Evolutionary conservation across 2,888 invertebrate genomes (phyloP).

Genomic region (Cybosia mesomella): DNA sequence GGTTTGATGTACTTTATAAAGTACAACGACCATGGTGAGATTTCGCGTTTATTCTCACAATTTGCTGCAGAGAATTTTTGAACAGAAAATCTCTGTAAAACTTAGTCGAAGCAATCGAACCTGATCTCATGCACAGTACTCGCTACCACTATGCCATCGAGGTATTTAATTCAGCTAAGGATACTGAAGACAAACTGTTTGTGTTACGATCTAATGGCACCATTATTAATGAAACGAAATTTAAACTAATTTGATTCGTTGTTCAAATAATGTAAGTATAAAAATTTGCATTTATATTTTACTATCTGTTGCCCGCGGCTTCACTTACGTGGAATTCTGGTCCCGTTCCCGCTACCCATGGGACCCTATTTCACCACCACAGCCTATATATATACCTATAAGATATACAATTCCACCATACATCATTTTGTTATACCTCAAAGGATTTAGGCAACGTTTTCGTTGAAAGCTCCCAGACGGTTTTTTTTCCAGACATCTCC

Average conservation of each 20-base stretch:
- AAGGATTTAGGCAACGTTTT: no score
- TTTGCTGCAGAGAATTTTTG: background rate
- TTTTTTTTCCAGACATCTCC: no score
- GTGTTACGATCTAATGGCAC: background rate
- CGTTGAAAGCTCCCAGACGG: no score
- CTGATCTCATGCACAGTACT: background rate
- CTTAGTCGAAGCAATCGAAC: background rate
- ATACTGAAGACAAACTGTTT: no score
- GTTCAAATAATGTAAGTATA: background rate
- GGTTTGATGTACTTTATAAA: conserved; percentile 12
- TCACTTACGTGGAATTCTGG: no score
- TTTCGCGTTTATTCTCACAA: background rate
- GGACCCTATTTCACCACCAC: no score
- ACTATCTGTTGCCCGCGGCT: no score
- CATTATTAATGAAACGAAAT: background rate
- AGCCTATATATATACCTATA: no score
- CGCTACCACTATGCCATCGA: background rate
- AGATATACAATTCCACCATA: no score
- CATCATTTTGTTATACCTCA: no score
- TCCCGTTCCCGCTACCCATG: no score
- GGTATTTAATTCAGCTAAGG: background rate
- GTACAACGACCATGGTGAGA: conserved; percentile 27
- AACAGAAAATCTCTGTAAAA: background rate
- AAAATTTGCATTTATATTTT: background rate
- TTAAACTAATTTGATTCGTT: background rate